Evolutionary conservation across 2,797 vertebrate genomes (phyloP), one percentile per base, ranked within the genome.

Genomic region (Hybognathus amarus): DNA sequence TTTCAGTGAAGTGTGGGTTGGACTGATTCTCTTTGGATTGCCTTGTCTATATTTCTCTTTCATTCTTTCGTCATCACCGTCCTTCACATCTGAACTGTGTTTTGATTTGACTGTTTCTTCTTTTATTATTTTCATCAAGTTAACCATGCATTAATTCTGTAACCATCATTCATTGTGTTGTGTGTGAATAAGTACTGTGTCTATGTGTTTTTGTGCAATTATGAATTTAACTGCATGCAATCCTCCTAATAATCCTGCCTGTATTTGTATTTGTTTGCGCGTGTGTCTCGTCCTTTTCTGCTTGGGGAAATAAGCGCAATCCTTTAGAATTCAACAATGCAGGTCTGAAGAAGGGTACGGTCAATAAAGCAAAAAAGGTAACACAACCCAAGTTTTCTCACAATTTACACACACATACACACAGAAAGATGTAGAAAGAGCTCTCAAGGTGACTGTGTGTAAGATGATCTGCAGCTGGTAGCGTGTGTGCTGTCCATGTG

Each of bases 351-450:
- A 97, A 96, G 95, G 88, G 95, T 93, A 95, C 96, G 92, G 87
- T 96, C 96, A 95, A 93, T 96, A 98, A 97, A 94, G 95, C 95
- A 88, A 90, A 97, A 54, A 97, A 99, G 97, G 98, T 99, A 99
- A 98, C 50, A 20, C 73, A 77, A 67, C 13, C 47, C 4, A n/a
- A 1, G 79, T 7, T 67, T 22, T 56, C 33, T 50, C 27, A 42
- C 6, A 78, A 33, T 66, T 42, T 20, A 64, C 40, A 67, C 24
- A 30, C 75, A 40, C 68, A 74, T 30, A 22, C 66, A 79, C 18
- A 79, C 18, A 50, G 22, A 67, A 36, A 45, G 24, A 38, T 20
- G 59, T 64, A 74, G 30, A 66, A 52, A 63, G n/a, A 74, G 1
- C 15, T 13, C 30, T 15, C 38, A 24, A 33, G 79, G 20, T 36